Evolutionary conservation across 2,113 vertebrate species (phyloP), one percentile per base, ranked within the genome.

Genomic region (Ageneiosus marmoratus): DNA sequence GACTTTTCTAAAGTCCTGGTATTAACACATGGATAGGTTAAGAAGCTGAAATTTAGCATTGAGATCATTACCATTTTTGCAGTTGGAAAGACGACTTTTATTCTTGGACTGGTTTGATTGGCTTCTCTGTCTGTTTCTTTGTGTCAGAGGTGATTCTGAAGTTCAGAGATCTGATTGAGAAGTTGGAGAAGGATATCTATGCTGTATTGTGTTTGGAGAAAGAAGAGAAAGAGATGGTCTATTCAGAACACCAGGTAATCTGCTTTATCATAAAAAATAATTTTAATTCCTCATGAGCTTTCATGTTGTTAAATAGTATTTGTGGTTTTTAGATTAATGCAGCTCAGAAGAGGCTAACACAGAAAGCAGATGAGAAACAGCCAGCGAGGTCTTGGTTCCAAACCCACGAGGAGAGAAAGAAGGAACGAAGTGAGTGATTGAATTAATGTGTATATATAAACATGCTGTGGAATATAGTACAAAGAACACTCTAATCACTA

Each of bases 301-400:
- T 55, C 10, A 11, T 48, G 7, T 48, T 29, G 15, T 53, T 65
- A 24, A 6, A 22, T 24, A 81, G 0, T 41, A 37, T 51, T 29
- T 51, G 9, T 76, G 27, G 86, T 73, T 77, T 76, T 16, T 82
- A 99, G 98, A 94, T 99, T 88, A 97, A 93, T 20, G 94, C 90
- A 10, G 98, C 97, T 72, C 95, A 96, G 90, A 95, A 94, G 79
- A 95, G 94, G 62, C 90, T 99, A n/a, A 88, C 93, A 29, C 90
- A 93, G 37, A 53, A 76, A 0, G n/a, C 63, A 0, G 77, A 86
- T 0, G 87, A 92, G n/a, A 70, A 85, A 0, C 20, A 81, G 12
- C 86, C 92, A 10, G 93, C 95, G 82, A 93, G 98, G 67, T 96
- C 93, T 83, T 99, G 98, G 98, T 99, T 99, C 88, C 98, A 99